phyloP scores from a whole-genome alignment of 2,113 vertebrate species.

The Alethe castanea region DNA sequence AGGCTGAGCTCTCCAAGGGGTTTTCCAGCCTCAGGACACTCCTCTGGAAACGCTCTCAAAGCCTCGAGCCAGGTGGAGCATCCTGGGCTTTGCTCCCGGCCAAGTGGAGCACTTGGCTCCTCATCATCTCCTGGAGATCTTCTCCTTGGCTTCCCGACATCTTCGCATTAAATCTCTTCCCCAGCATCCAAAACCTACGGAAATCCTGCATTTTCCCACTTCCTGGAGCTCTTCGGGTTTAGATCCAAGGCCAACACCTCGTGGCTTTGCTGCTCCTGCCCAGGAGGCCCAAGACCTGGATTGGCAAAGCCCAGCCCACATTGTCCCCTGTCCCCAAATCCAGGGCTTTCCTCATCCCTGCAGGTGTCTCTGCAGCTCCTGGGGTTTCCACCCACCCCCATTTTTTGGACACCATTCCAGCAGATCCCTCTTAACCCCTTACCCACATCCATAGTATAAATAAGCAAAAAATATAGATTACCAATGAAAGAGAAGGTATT shows the following conservation, averaged over 20 bases:
- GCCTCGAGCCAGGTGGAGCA: neutral
- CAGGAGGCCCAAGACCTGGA: too few species aligned
- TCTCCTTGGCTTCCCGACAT: rapidly evolving
- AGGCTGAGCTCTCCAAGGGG: neutral
- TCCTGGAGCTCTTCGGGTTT: neutral
- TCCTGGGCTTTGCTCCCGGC: neutral
- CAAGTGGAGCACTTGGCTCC: conserved; percentile 2
- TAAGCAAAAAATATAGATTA: rapidly evolving
- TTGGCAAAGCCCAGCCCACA: neutral
- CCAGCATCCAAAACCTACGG: neutral
- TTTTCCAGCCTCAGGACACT: neutral
- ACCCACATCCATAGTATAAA: rapidly evolving
- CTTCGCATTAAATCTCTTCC: neutral
- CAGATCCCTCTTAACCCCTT: neutral
- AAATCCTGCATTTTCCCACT: neutral
- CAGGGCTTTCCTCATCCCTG: rapidly evolving
- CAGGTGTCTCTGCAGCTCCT: neutral
- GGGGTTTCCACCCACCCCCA: rapidly evolving
- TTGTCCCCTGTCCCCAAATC: neutral
- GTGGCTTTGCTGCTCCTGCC: neutral
- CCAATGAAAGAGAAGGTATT: neutral
- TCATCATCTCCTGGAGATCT: neutral
- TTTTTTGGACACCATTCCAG: neutral
- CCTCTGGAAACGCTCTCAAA: neutral
- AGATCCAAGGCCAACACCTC: neutral